Base-by-base conservation (phyloP, 2,113 vertebrate species). In the Ageneiosus marmoratus region DNA sequence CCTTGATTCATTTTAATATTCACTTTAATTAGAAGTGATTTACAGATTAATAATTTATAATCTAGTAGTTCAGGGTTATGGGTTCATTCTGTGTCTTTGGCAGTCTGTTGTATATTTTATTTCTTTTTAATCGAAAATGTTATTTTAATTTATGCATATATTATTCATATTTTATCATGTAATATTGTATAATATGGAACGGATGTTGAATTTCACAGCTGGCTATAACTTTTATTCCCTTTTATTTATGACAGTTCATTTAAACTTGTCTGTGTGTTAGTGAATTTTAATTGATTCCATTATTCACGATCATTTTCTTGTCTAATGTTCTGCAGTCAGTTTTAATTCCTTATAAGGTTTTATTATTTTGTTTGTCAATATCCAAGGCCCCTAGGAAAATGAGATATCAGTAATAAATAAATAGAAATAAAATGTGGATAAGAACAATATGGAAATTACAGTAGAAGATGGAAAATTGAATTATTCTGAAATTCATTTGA, bases 321-420 rank as follows among this genome's bases (percentile, higher is more conserved):
- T 74, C 12, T 74, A 74, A 32, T 29, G 27, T 32, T 76, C 8
- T 76, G 50, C 50, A 12, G 73, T 76, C 29, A 3, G 29, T 34
- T 76, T 76, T 22, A 76, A 55, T 55, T 76, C 50, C 29, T 55
- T 55, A 22, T 55, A 55, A 37, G 20, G 18, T 53, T 75, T 75
- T 75, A 75, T 53, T 53, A 34, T 48, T 75, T 53, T 75, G 50
- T 53, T 75, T 53, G 50, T 32, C 69, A 73, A 48, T 48, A 27
- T 50, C 69, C 44, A 27, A 73, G 4, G 9, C 27, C 48, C 1
- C 1, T 2, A 10, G n/a, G 44, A 24, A 15, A 73, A 73, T 73
- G 15, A 73, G 41, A 5, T n/a, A n/a, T n/a, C n/a, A 67, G 63
- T 34, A 34, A 67, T 67, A 62, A 32, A 29, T 29, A 29, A 15